phyloP scores from a whole-genome alignment of 1,140 invertebrate genomes.

The Pseudobourletiella spinata region DNA sequence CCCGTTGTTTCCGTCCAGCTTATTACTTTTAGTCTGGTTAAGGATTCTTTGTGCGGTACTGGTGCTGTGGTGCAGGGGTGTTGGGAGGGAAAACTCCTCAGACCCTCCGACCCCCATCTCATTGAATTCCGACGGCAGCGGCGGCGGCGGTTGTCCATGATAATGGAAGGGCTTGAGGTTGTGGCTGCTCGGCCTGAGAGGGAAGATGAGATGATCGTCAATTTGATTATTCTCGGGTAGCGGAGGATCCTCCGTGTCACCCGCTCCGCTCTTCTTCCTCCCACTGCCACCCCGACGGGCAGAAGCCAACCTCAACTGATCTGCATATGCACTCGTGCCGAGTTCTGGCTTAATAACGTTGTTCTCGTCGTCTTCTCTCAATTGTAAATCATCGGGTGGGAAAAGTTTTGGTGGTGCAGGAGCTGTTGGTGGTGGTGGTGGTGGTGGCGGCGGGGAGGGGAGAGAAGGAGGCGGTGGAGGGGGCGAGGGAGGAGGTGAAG shows the following conservation, averaged over 20 bases:
- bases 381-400: neutral
- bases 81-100: no score
- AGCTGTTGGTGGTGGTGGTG: no score
- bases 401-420: neutral
- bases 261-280: no score
- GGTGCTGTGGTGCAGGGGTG: no score
- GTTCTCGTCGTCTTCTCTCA: neutral
- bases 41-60: no score
- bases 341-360: neutral
- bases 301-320: neutral
- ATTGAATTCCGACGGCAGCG: neutral
- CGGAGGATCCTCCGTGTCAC: neutral
- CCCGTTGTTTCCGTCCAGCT: no score
- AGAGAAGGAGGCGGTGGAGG: no score
- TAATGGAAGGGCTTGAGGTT: neutral
- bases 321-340: neutral
- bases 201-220: neutral
- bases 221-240: conserved; percentile 1
- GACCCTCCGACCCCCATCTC: no score
- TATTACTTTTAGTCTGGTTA: no score
- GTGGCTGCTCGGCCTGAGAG: neutral
- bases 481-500: neutral
- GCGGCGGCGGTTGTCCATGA: neutral
- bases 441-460: no score
- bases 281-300: neutral